A percentile compares a stretch with the other conserved stretches of the same genome.
phyloP scores from a whole-genome alignment of 2,797 vertebrate species.

The Poeciliopsis turneri region DNA sequence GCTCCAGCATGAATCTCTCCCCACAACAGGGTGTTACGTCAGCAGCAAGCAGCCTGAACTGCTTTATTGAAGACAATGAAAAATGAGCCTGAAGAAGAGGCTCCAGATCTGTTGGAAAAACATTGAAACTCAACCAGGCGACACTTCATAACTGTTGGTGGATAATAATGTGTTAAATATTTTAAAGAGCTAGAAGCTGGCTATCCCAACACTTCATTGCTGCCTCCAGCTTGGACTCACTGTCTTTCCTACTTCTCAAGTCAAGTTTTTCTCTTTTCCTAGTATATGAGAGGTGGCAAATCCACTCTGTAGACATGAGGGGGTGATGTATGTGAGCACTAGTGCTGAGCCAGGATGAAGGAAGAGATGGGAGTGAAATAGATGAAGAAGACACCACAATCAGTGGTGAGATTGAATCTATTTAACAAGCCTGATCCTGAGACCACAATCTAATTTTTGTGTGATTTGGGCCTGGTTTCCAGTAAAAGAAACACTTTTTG shows the following conservation, averaged over 20 bases:
- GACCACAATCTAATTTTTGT: neutral
- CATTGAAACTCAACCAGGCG: neutral
- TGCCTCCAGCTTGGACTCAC: neutral
- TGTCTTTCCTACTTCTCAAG: neutral
- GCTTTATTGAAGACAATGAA: constrained; percentile 12
- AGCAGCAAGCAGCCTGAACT: constrained; percentile 3
- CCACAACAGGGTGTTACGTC: neutral
- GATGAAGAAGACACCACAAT: too few relatives aligned
- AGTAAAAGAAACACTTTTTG: neutral
- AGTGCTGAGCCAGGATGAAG: neutral
- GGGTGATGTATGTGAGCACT: neutral
- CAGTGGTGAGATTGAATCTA: neutral
- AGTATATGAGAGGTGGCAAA: neutral
- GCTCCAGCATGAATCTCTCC: constrained; percentile 43
- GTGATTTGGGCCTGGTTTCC: neutral
- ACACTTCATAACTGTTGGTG: neutral
- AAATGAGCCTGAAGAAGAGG: neutral
- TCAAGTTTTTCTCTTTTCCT: neutral
- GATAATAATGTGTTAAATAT: neutral
- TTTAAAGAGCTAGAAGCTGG: neutral
- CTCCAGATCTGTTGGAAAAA: neutral
- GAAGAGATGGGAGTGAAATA: neutral
- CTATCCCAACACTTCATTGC: neutral
- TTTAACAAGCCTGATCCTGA: neutral
- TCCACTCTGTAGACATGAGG: neutral